phyloP scores from a whole-genome alignment of 2,113 vertebrate species.

The Notothenia coriiceps region DNA sequence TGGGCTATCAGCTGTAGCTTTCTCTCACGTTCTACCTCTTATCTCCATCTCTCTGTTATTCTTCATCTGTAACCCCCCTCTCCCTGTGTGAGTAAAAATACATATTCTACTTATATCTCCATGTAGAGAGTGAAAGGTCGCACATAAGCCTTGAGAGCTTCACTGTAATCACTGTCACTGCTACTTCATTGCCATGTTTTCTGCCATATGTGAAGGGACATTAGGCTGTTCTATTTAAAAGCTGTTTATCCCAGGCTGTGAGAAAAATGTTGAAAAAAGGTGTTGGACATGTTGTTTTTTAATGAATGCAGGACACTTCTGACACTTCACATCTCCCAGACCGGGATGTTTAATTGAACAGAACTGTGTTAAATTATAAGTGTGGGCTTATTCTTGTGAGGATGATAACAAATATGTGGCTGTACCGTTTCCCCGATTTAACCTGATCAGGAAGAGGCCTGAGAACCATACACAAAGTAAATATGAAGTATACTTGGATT shows the following conservation, averaged over 20 bases:
- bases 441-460: too few species aligned
- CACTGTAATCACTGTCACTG: background rate
- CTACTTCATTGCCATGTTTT: background rate
- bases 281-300: background rate
- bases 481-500: too few species aligned
- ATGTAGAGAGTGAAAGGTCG: constrained; percentile 10
- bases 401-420: background rate
- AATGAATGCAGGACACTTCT: background rate
- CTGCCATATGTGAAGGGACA: background rate
- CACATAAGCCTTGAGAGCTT: constrained; percentile 5
- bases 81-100: background rate
- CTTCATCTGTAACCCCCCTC: background rate
- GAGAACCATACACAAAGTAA: too few species aligned
- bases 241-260: background rate
- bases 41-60: background rate
- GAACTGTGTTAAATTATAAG: background rate
- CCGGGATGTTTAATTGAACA: background rate
- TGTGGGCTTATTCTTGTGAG: background rate
- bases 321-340: background rate
- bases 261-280: background rate
- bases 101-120: background rate
- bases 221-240: background rate
- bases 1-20: background rate
- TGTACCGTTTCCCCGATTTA: too few species aligned
- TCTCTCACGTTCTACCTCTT: background rate